Base-by-base conservation (phyloP, 2,797 vertebrate species). In the Sphaeramia orbicularis region DNA sequence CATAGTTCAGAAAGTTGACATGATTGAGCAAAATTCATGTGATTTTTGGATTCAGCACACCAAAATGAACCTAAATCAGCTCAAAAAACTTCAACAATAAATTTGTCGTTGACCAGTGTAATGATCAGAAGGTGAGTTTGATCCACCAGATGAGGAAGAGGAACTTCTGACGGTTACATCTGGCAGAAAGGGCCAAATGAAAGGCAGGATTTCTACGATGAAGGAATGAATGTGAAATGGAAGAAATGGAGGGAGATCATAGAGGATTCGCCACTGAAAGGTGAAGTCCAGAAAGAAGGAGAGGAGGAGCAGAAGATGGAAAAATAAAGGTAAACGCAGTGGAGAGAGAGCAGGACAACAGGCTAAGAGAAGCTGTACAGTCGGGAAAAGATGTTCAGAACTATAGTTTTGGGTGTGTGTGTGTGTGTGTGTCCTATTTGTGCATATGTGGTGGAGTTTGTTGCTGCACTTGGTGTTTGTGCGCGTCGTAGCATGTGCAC, bases 331-430 rank as follows among this genome's bases (percentile, higher is more conserved):
- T n/a, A 24, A 24, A 62, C 30, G 30, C 32, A 40, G 45, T 15
- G 44, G 59, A 21, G 35, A n/a, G n/a, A n/a, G n/a, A 61, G 42
- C 2, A 65, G 57, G 18, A 24, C 48, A 24, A 54, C 0, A 6
- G 45, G 52, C 32, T 16, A 45, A 68, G 42, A 76, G 52, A 50
- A 71, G 41, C 55, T 3, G 40, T 43, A 36, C 36, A 43, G 56
- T 6, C 49, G 67, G 58, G 35, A 59, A 42, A 70, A 52, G 19
- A 62, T 4, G 14, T 30, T 3, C 15, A 36, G 19, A 65, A 38
- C 47, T 51, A 64, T 49, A 68, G 7, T 30, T 55, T 24, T 54
- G 57, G 74, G 62, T 43, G 21, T 24, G 21, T 24, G 21, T 24
- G 21, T 24, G 21, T 24, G 21, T 24, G 21, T 24, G 21, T 24